Evolutionary conservation across 1,140 invertebrate genomes (phyloP), one percentile per base, ranked within the genome.

Genomic region (Drosophila nikananu): DNA sequence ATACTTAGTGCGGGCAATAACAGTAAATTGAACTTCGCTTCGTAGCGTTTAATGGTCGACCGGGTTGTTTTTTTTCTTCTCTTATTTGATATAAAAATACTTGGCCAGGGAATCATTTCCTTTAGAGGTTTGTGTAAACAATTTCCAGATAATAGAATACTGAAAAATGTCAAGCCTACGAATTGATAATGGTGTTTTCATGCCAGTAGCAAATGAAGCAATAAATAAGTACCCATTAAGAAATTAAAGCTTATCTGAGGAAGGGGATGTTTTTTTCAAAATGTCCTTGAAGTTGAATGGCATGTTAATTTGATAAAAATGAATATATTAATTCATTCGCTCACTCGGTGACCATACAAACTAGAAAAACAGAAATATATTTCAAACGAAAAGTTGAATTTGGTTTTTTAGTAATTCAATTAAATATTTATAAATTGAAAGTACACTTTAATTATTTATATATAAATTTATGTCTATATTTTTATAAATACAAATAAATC

Each of bases 11-110:
- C 57, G 70, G 75, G 72, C 66, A 81, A 81, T 84, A 90, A 81
- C 66, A 78, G 66, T 87, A 79, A 81, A 89, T 87, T 77, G 84
- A 84, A 76, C 66, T 60, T 75, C 62, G 81, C 63, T 84, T 73
- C 35, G 75, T 52, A 77, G 68, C 72, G 79, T 54, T 55, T 80
- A 65, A 83, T 59, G 75, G 54, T 19, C 35, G 15, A 21, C 27
- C 12, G 57, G 37, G 42, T 23, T 32, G 27, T 52, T 52, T 5
- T 54, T 21, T 23, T 37, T 23, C 6, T 32, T 23, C 23, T 23
- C 6, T 32, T 32, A 7, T 57, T 60, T 60, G n/a, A 68, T 58
- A 77, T 58, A 59, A n/a, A 25, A 19, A 48, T 48, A 44, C 52
- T 51, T 37, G 17, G 27, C 32, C 21, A 70, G 32, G 17, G 5